Evolutionary conservation across 2,113 vertebrate genomes (phyloP).

Genomic region (Rutilus rutilus): DNA sequence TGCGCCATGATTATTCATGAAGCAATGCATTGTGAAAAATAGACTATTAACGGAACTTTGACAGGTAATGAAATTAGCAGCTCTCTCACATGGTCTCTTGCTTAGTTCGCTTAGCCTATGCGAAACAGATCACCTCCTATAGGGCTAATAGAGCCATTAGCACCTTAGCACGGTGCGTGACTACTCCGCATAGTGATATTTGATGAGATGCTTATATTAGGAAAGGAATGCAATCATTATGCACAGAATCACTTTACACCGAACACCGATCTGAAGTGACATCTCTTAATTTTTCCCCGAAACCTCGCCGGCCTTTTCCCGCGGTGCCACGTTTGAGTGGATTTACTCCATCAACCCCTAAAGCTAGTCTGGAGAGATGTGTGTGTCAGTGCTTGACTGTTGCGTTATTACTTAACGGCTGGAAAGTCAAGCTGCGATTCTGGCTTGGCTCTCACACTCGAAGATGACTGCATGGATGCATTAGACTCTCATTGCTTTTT

Average conservation of each 20-base stretch:
- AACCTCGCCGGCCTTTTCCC: background rate
- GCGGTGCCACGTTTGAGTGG: conserved; percentile 18
- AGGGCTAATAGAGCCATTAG: background rate
- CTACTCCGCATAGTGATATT: background rate
- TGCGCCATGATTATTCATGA: background rate
- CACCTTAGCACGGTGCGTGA: background rate
- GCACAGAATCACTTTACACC: conserved; percentile 5
- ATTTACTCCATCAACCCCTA: conserved; percentile 19
- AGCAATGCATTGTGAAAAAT: background rate
- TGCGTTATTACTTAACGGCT: conserved; percentile 25
- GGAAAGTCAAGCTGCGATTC: conserved; percentile 22
- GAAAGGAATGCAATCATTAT: conserved; percentile 22
- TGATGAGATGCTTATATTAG: background rate
- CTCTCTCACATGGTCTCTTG: background rate
- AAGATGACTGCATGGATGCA: background rate
- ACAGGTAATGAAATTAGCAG: background rate
- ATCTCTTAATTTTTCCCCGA: conserved; percentile 20
- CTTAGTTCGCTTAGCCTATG: background rate
- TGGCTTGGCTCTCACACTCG: background rate
- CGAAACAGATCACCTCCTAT: background rate
- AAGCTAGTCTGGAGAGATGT: conserved; percentile 31
- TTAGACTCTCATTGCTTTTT: background rate
- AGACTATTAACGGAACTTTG: background rate
- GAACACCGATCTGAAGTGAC: conserved; percentile 29
- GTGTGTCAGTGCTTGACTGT: conserved; percentile 41